These are phyloP conservation scores for Podarcis muralis DNA, from an alignment of 2,113 vertebrate species.

Conservation along the genomic window DNA sequence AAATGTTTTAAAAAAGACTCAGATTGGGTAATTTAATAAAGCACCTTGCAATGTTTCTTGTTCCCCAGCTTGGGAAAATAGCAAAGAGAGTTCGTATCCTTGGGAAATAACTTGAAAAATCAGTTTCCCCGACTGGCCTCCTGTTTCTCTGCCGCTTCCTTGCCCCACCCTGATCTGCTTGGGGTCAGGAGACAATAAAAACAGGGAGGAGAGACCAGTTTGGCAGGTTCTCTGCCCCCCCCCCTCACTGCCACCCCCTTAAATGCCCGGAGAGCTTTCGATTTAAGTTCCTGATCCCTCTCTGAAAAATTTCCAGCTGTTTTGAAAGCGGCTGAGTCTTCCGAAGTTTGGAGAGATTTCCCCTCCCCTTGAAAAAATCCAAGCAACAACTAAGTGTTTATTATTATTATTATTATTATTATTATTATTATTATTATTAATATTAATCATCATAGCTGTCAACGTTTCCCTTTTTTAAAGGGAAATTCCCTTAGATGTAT, in stretches of 20 bases:
- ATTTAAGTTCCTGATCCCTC: not conserved
- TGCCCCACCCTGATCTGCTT: not conserved
- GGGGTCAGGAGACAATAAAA: slow-evolving; percentile 19
- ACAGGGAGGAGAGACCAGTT: not conserved
- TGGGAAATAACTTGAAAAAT: not conserved
- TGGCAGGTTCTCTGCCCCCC: not conserved
- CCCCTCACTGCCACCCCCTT: not conserved
- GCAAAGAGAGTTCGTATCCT: too few relatives aligned
- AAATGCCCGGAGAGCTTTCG: not conserved
- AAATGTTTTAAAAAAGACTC: not conserved
- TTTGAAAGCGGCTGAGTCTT: not conserved
- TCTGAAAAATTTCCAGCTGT: not conserved
- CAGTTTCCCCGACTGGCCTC: not conserved
- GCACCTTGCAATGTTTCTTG: not conserved
- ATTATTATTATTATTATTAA: too few relatives aligned
- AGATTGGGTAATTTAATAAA: not conserved
- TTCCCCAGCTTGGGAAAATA: not conserved
- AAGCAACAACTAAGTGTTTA: too few relatives aligned
- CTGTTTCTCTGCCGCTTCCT: not conserved
- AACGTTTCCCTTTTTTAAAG: too few relatives aligned
- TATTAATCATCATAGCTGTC: too few relatives aligned
- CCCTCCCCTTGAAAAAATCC: too few relatives aligned
- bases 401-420: too few relatives aligned
- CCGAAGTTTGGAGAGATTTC: too few relatives aligned
- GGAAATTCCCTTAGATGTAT: too few relatives aligned